Evolutionary conservation across 2,113 vertebrate species (phyloP).

Genomic region (Psophia crepitans): DNA sequence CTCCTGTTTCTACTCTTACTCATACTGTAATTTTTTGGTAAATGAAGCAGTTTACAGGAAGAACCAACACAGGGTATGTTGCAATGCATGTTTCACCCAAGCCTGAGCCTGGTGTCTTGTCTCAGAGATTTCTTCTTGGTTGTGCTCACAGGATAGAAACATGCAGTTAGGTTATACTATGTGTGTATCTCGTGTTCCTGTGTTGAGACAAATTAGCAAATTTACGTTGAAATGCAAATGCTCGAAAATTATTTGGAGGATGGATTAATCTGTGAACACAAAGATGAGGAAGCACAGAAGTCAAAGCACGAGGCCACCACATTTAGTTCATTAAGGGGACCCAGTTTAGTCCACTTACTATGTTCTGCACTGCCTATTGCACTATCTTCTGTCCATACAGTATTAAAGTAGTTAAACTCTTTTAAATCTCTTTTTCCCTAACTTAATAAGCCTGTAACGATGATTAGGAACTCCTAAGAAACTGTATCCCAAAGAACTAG

Average conservation of each 20-base stretch:
- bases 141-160: background rate
- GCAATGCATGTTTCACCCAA: background rate
- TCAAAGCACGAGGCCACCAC: background rate
- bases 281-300: background rate
- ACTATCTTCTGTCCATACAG: background rate
- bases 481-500: background rate
- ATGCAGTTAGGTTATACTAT: background rate
- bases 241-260: background rate
- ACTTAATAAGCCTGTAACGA: background rate
- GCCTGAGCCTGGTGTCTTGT: background rate
- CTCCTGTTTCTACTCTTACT: background rate
- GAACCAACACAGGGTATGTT: background rate
- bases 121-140: background rate
- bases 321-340: background rate
- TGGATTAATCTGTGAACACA: background rate
- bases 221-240: background rate
- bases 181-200: background rate
- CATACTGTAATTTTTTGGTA: background rate
- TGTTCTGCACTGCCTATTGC: background rate
- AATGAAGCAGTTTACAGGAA: background rate
- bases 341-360: background rate
- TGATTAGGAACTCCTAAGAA: background rate
- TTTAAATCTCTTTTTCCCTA: background rate
- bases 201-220: background rate
- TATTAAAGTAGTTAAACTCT: background rate